Evolutionary conservation across 2,888 invertebrate genomes (phyloP), one percentile per base, ranked within the genome.

Genomic region (Spilarctia lutea): DNA sequence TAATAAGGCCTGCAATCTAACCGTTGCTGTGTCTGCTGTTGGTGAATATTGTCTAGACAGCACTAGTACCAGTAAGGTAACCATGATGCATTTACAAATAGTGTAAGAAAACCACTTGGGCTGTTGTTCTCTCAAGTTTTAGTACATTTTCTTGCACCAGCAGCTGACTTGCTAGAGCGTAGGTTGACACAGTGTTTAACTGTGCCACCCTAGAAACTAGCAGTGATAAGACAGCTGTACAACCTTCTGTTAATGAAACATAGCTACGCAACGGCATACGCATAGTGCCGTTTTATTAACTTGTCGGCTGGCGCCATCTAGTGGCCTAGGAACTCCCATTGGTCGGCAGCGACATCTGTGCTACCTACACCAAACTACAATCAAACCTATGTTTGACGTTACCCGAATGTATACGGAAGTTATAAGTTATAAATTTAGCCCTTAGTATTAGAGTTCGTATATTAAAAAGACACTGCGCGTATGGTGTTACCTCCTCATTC

Each of bases 151-250:
- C 77, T 78, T 79, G 77, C 35, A 75, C 72, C 71, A 67, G 71
- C 74, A 77, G 45, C 76, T 39, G 70, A 74, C 72, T 65, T 27
- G 20, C 75, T 72, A 68, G 69, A 73, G 68, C 73, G 56, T 63
- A 70, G 60, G 48, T 35, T 63, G 63, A 75, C 45, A 76, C 60
- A 52, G 72, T 45, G 48, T 65, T 67, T 65, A 35, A 39, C 42
- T 67, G 42, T 27, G 52, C 45, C 73, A 35, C 74, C 35, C 48
- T 72, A 72, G 65, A 75, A 67, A 83, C 87, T 89, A 90, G 87
- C 88, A 90, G 78, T 85, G 88, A 86, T 68, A 86, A 88, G 88
- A 88, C 85, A 88, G 86, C 83, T 75, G 72, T 78, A 77, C 81
- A 81, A 80, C 83, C 81, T 78, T 68, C 72, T 76, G 71, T 77